These are phyloP conservation scores for Leucophenga maculata DNA, from an alignment of 2,888 invertebrate genomes.

Conservation along the genomic window DNA sequence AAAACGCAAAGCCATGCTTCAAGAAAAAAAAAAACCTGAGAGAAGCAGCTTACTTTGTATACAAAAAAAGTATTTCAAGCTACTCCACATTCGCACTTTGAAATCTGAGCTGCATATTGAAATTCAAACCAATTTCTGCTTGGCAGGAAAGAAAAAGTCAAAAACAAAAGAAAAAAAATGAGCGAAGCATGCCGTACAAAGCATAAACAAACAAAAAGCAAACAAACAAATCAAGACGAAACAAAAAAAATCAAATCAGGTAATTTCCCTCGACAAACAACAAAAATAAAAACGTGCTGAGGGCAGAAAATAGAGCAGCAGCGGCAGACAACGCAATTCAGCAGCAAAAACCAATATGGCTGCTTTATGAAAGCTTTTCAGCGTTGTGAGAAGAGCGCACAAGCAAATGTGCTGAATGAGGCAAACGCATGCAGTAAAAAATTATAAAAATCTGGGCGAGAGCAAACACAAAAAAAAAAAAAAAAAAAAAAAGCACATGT, in stretches of 20 bases:
- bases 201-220: slow-evolving; percentile 33
- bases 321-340: slow-evolving; percentile 23
- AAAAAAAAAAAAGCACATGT: slow-evolving; percentile 11
- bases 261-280: neutral
- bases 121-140: no score
- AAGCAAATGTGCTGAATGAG: neutral
- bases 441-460: neutral
- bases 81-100: no score
- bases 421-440: neutral
- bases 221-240: slow-evolving; percentile 32
- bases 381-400: slow-evolving; percentile 31
- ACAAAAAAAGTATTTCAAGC: no score
- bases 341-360: slow-evolving; percentile 56
- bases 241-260: slow-evolving; percentile 9
- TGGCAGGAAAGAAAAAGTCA: no score
- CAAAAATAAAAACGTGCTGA: neutral
- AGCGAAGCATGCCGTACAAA: neutral
- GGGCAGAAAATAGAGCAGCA: slow-evolving; percentile 3
- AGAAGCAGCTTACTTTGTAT: no score
- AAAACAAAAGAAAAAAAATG: no score
- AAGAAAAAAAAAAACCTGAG: no score
- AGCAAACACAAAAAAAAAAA: neutral
- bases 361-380: slow-evolving; percentile 60
- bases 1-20: no score
- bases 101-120: no score